A percentile compares a stretch with the other conserved stretches of the same genome.
Conservation (phyloP, 2,888 invertebrate species). For the Gymnosoma rotundatum region DNA sequence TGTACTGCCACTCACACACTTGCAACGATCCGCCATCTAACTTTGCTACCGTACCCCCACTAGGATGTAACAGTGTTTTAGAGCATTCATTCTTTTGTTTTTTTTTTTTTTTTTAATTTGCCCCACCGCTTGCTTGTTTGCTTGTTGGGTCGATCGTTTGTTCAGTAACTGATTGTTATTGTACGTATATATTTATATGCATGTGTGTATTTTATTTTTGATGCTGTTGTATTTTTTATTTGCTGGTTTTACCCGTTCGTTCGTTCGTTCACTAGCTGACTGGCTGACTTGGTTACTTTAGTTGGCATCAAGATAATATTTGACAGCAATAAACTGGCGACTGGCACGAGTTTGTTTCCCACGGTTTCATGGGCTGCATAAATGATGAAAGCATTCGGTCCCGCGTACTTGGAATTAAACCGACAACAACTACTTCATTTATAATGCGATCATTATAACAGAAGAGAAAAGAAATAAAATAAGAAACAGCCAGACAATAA, state of each 20-base stretch:
- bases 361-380: slow-evolving; percentile 79
- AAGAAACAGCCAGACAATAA: slow-evolving; percentile 42
- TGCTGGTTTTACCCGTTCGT: slow-evolving; percentile 29
- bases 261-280: slow-evolving; percentile 26
- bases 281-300: slow-evolving; percentile 72
- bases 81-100: slow-evolving; percentile 3
- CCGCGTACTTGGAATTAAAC: slow-evolving; percentile 73
- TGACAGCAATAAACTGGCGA: slow-evolving; percentile 81
- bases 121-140: slow-evolving; percentile 57
- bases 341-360: slow-evolving; percentile 82
- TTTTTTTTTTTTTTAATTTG: slow-evolving; percentile 42
- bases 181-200: slow-evolving; percentile 2
- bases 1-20: slow-evolving; percentile 28
- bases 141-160: slow-evolving; percentile 6
- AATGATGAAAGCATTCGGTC: slow-evolving; percentile 74
- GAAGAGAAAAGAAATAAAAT: slow-evolving; percentile 50
- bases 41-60: slow-evolving; percentile 69
- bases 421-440: slow-evolving; percentile 70
- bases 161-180: slow-evolving; percentile 7
- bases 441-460: slow-evolving; percentile 69
- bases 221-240: slow-evolving; percentile 32
- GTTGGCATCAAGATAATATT: slow-evolving; percentile 81
- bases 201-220: slow-evolving; percentile 6
- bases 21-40: slow-evolving; percentile 36
- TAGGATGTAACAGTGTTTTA: slow-evolving; percentile 13